Conservation (phyloP, 1,140 invertebrate genomes). For the Pogonomyrmex californicus region DNA sequence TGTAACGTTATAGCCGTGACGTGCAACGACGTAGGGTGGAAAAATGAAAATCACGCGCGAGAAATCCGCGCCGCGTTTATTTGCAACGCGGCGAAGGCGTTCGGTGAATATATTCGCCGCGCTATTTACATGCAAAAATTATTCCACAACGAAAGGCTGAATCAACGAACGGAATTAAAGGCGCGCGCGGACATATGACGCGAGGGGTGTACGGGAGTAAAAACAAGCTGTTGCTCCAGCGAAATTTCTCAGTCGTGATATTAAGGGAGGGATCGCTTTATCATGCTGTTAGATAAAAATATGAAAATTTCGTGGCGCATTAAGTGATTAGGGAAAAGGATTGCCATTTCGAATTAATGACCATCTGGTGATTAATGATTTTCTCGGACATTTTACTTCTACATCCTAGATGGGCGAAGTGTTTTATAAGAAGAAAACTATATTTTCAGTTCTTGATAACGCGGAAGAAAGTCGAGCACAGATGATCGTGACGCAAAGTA, state of each 20-base stretch:
- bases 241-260: conserved; percentile 19
- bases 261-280: background rate
- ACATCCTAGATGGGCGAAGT: background rate
- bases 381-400: background rate
- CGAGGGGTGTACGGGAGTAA: background rate
- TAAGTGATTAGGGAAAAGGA: background rate
- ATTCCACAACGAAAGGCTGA: conserved; percentile 33
- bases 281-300: background rate
- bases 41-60: conserved; percentile 69
- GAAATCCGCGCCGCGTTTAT: conserved; percentile 59
- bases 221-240: background rate
- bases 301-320: background rate
- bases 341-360: background rate
- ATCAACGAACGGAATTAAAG: conserved; percentile 14
- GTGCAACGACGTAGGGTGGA: conserved; percentile 14
- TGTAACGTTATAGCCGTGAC: background rate
- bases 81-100: conserved; percentile 37
- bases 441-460: conserved; percentile 66
- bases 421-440: conserved; percentile 34
- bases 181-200: background rate
- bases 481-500: conserved; percentile 66
- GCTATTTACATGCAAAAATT: conserved; percentile 71
- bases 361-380: background rate
- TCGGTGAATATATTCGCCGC: background rate
- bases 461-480: conserved; percentile 59